Percentiles rank a stretch among this genome's conserved stretches.
These are phyloP conservation scores for Pyrochroa serraticornis DNA, from an alignment of 2,888 invertebrate genomes.

Conservation along the genomic window DNA sequence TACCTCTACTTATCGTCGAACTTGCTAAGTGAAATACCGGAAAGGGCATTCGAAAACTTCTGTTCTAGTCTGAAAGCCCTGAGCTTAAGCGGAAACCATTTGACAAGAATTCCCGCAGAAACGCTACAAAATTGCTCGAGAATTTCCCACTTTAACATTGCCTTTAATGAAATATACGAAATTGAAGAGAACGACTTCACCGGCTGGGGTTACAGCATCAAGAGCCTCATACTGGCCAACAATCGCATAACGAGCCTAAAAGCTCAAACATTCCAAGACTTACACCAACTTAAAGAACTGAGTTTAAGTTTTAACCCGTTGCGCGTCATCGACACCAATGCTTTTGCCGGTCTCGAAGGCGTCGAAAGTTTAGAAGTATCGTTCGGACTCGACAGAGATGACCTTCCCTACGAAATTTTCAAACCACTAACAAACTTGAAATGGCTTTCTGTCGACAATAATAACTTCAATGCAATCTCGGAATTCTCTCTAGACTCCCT, in stretches of 20 bases:
- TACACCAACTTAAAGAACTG: conserved; percentile 81
- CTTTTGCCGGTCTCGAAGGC: conserved; percentile 77
- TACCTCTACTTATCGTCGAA: conserved; percentile 86
- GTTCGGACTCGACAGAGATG: conserved; percentile 81
- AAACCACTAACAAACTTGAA: conserved; percentile 75
- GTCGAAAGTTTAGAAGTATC: conserved; percentile 86
- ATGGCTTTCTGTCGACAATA: conserved; percentile 88
- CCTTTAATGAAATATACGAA: conserved; percentile 83
- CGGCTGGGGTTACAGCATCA: conserved; percentile 79
- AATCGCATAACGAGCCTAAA: conserved; percentile 80
- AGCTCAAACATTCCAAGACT: conserved; percentile 73
- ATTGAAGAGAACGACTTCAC: conserved; percentile 78
- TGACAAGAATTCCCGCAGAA: conserved; percentile 73
- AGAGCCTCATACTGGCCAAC: conserved; percentile 81
- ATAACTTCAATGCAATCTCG: conserved; percentile 77
- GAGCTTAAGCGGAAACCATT: conserved; percentile 81
- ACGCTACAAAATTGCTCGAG: conserved; percentile 75
- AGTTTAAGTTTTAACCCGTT: conserved; percentile 92
- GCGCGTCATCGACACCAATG: conserved; percentile 78
- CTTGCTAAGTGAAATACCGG: conserved; percentile 67
- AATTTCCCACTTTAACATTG: conserved; percentile 85
- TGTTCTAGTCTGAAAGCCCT: conserved; percentile 73
- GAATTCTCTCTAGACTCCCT: conserved; percentile 74
- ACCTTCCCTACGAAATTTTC: conserved; percentile 78
- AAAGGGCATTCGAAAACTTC: conserved; percentile 66